Base-by-base conservation (phyloP, 2,888 invertebrate genomes). In the Heliconius ethilla region DNA sequence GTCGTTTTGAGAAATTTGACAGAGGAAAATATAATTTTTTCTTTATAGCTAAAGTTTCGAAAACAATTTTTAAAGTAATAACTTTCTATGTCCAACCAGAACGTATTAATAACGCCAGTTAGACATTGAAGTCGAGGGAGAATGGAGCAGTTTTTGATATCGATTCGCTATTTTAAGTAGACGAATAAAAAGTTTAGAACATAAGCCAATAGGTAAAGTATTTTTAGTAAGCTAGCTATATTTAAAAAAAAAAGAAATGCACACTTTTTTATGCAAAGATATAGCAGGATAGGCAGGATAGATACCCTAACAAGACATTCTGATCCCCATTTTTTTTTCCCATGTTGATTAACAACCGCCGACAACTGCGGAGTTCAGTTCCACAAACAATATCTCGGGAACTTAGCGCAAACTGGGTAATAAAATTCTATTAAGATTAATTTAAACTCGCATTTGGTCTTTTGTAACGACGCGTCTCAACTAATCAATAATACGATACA, bases 21-120 rank as follows among this genome's bases (percentile, higher is more conserved):
- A 37, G 13, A 25, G n/a, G n/a, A 59, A 72, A 59, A 37, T 72
- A 72, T 59, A 55, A 18, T 37, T 72, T 72, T 33, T 59, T 22
- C n/a, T 27, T 74, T 63, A 74, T 74, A 37, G 62, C 22, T 22
- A 62, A 63, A 74, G 63, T 74, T 74, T 25, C 18, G 63, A 63
- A 74, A 74, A 63, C 63, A 74, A 45, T 74, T 63, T 27, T 40
- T 62, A 45, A 74, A 74, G 74, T 63, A 63, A 73, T 73, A 63
- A 74, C 37, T 74, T 74, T 63, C 73, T 25, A 62, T 73, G 73
- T 73, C 62, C n/a, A 40, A 55, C 55, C 13, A 40, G 73, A 73
- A 9, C 73, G 59, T 59, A 73, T 73, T 73, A 73, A 72, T 72
- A 72, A 73, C 73, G n/a, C 33, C 15, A 63, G 63, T 74, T 63